Base-by-base conservation (phyloP, 2,113 vertebrate genomes). In the Ariopsis seemanni region DNA sequence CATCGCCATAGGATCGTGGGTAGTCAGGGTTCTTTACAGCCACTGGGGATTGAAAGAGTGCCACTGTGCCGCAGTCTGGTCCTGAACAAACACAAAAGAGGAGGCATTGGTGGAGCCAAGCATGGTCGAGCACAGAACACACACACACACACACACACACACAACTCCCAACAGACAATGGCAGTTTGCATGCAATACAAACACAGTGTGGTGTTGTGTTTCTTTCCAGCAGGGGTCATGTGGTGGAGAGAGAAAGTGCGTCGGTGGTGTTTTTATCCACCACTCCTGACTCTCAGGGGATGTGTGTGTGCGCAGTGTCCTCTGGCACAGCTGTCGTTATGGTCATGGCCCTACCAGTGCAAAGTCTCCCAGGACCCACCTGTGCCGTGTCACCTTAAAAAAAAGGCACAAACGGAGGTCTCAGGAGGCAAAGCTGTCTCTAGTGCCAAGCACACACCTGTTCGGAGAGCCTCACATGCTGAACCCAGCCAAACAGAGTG, bases 1-100 rank as follows among this genome's bases (percentile, higher is more conserved):
- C 79, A 71, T 95, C 92, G 52, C 85, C 93, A 91, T 97, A 97
- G 87, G 60, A 81, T 75, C 94, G 90, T 53, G 97, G 97, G 87
- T 96, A 95, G 89, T 93, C 90, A 89, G 93, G 91, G 65, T 93
- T 97, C 88, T 94, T 93, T 57, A 98, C 77, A 30, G 86, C 57
- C 69, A 92, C 94, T 90, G 95, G 94, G 88, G 94, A 91, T 87
- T 94, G 94, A 50, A 96, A 92, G 52, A 96, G 89, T 65, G 94
- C 93, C 84, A 96, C 82, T 48, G 93, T 94, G 48, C 93, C 92
- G 34, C 96, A 97, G 14, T 92, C 95, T 81, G 94, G 94, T 85
- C 89, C 95, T 96, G 81, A 82, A 92, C 93, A 88, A 83, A 90
- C 71, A 90, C 88, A 86, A 85, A 86, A 85, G 85, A 58, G 50